These are phyloP conservation scores for Isaurus tuberculatus DNA, from an alignment of 92 coral and sea anemone species.

Conservation along the genomic window DNA sequence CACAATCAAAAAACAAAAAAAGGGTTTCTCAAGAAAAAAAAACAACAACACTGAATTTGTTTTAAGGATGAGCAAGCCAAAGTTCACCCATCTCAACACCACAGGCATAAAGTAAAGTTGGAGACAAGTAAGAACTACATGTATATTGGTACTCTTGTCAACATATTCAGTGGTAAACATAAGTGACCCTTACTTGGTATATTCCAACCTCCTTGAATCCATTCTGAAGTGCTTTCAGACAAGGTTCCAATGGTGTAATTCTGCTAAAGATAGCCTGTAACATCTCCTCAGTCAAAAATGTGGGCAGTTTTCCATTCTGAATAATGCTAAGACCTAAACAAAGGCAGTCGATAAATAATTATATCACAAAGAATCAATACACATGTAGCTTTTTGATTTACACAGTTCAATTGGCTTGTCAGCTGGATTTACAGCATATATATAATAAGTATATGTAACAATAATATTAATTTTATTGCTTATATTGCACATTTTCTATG, in stretches of 20 bases:
- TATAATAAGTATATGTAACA: not conserved
- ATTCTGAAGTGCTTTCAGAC: slow-evolving; percentile 42
- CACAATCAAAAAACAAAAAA: not conserved
- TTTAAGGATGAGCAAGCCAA: slow-evolving; percentile 38
- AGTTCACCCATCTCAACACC: slow-evolving; percentile 48
- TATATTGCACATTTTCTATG: too few species aligned
- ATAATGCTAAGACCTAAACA: slow-evolving; percentile 60
- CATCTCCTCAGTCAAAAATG: slow-evolving; percentile 9
- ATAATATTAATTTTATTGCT: too few species aligned
- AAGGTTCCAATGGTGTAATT: slow-evolving; percentile 18
- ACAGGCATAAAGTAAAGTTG: slow-evolving; percentile 36
- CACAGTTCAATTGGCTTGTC: too few species aligned
- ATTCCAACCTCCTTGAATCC: slow-evolving; percentile 57
- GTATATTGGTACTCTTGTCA: slow-evolving; percentile 36
- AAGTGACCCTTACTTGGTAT: slow-evolving; percentile 57
- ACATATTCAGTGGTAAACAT: slow-evolving; percentile 26
- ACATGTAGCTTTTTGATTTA: too few species aligned
- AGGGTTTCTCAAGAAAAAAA: slow-evolving; percentile 9
- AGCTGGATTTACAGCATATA: not conserved
- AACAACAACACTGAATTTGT: slow-evolving; percentile 41
- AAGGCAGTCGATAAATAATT: not conserved
- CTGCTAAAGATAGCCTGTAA: slow-evolving; percentile 40
- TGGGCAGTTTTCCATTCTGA: slow-evolving; percentile 60
- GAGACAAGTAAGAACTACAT: slow-evolving; percentile 36
- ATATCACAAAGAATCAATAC: too few species aligned